Base-by-base conservation (phyloP, 2,113 vertebrate species). In the Accipiter virgatus region DNA sequence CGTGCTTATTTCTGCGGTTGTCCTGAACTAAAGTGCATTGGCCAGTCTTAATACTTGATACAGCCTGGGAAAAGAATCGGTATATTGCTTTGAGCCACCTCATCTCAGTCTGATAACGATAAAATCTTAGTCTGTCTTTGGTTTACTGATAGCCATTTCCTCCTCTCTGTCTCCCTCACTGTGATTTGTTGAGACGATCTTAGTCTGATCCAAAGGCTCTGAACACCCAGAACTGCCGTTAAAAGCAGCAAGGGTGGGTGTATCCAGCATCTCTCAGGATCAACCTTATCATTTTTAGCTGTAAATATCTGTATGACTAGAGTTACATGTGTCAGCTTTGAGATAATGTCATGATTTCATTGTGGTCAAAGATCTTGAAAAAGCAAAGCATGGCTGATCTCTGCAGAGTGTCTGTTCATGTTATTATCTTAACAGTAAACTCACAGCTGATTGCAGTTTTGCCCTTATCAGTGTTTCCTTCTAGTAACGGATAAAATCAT, bases 321-420 rank as follows among this genome's bases (percentile, higher is more conserved):
- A 96, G 82, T 86, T 97, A 95, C 82, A 67, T 52, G 40, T 92
- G 90, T 92, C 19, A 1, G 83, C 88, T 92, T 93, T 90, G 85
- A 95, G 94, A 96, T 95, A 95, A 88, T 86, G 83, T 84, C 68
- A 86, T 59, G 26, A 93, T 88, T 95, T 96, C 59, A 63, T 71
- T 95, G 55, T 95, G 90, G 86, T 86, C 92, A 92, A 93, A 96
- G 81, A 95, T 59, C 80, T 86, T 86, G 88, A 88, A 93, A 92
- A 89, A 92, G 72, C 52, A 92, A 81, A 86, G 72, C 71, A 90
- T 31, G 36, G 63, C 63, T 88, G 86, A 86, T 92, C 67, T 81
- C 68, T 92, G 63, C 42, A 68, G 62, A 63, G 59, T 19, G 15
- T 80, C 85, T 90, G 32, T 70, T 95, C 59, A 20, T 15, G 20